Evolutionary conservation across 2,888 invertebrate species (phyloP), one percentile per base, ranked within the genome.

Genomic region (Nudaria mundana): DNA sequence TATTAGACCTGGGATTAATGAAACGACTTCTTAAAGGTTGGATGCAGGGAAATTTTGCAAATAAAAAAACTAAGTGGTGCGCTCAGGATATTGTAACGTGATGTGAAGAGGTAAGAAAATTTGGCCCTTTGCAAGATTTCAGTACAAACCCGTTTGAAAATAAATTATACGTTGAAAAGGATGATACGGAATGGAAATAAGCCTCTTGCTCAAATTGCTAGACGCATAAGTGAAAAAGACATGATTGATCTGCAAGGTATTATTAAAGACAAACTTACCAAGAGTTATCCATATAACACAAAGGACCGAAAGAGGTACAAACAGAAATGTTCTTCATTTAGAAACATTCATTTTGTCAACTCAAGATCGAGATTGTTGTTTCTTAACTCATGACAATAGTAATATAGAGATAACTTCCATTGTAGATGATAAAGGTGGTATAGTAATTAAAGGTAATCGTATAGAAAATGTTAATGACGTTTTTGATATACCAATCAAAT

Each of bases 311-410:
- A n/a, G 25, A 12, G 6, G 11, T 25, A 29, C 16, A 23, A 16
- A 16, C 24, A 29, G 10, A 24, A 37, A 30, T 30, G 29, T 30
- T 30, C 4, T 10, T 10, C n/a, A 24, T 37, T 37, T 37, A 30
- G 30, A 23, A 37, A 24, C 22, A 23, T 37, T 30, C 30, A 24
- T 37, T 37, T 37, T 37, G 16, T 37, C 37, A 23, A 20, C 37
- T 20, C 37, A 37, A 24, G 23, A 30, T 15, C 37, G 14, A 30
- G 23, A 37, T 37, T 18, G 12, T 12, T 25, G 8, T 11, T 25
- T 25, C 12, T 25, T 25, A 25, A 25, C 25, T 11, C 12, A 12
- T 12, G 12, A 12, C 12, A 12, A 25, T 12, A 5, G 12, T 25
- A 12, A 12, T 12, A 12, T 25, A 25, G 25, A 25, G 12, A 25